These are phyloP conservation scores for Cryptophagus acutangulus DNA, from an alignment of 2,888 invertebrate species.

Conservation along the genomic window DNA sequence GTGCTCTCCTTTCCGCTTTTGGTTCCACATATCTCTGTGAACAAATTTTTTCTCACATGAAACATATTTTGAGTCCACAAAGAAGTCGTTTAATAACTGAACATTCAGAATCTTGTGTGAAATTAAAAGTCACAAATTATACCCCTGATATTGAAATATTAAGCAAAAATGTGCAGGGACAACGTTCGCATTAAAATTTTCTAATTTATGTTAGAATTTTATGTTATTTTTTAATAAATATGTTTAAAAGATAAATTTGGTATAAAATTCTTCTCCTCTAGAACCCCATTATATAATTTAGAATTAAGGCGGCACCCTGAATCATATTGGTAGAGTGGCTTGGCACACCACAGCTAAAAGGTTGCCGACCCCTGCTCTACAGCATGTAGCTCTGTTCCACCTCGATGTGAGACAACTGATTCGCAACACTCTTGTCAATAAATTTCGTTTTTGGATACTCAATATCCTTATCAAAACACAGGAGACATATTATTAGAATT, in stretches of 20 bases:
- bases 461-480: conserved; percentile 3
- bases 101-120: conserved; percentile 15
- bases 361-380: conserved; percentile 15
- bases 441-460: conserved; percentile 3
- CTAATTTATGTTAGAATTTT: conserved; percentile 9
- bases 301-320: conserved; percentile 14
- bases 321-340: conserved; percentile 11
- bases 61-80: conserved; percentile 15
- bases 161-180: conserved; percentile 12
- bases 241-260: conserved; percentile 7
- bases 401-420: conserved; percentile 4
- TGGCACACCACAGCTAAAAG: conserved; percentile 16
- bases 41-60: conserved; percentile 16
- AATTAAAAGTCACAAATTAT: conserved; percentile 14
- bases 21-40: conserved; percentile 14
- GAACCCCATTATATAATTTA: conserved; percentile 7
- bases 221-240: conserved; percentile 7
- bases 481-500: no score
- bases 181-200: conserved; percentile 14
- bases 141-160: conserved; percentile 15
- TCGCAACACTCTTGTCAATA: conserved; percentile 6
- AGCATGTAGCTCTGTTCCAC: conserved; percentile 6
- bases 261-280: conserved; percentile 7
- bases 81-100: conserved; percentile 13
- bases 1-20: conserved; percentile 14